These are phyloP conservation scores for Drosophila watanabei DNA, from an alignment of 1,140 invertebrate genomes.

Conservation along the genomic window DNA sequence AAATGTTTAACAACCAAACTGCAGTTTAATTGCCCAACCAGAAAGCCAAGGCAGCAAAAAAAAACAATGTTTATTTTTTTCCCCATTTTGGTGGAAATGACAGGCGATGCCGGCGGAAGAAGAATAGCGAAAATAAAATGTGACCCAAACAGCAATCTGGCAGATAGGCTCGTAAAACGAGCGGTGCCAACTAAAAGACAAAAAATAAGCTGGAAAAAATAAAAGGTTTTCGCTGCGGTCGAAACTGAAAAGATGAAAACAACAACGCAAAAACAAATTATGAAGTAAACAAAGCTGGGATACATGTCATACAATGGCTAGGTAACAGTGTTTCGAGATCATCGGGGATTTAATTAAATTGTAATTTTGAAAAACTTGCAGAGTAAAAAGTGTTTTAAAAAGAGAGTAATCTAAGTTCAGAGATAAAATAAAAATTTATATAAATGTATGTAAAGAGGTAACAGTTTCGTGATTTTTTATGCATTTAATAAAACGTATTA, in stretches of 20 bases:
- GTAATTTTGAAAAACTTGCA: neutral
- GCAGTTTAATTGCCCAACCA: constrained; percentile 76
- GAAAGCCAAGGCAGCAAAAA: constrained; percentile 26
- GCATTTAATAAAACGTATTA: too few relatives aligned
- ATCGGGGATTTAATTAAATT: neutral
- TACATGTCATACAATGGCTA: constrained; percentile 45
- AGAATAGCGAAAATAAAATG: constrained; percentile 48
- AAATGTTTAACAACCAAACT: constrained; percentile 77
- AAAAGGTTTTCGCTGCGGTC: constrained; percentile 68
- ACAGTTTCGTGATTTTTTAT: too few relatives aligned
- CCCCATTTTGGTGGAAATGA: constrained; percentile 47
- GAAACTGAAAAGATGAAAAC: constrained; percentile 43
- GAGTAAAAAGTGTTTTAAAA: neutral
- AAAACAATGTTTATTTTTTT: constrained; percentile 49
- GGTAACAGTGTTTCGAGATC: constrained; percentile 16
- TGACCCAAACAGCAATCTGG: constrained; percentile 55
- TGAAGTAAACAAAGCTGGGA: constrained; percentile 69
- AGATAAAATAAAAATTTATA: neutral
- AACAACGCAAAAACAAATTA: constrained; percentile 62
- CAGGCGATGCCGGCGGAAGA: constrained; percentile 54
- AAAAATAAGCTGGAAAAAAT: constrained; percentile 42
- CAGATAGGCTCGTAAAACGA: constrained; percentile 71
- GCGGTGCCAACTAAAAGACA: constrained; percentile 57
- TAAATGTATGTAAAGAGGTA: neutral
- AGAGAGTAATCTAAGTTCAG: too few relatives aligned